phyloP scores from a whole-genome alignment of 2,888 invertebrate species.

The Mylabris sibirica region DNA sequence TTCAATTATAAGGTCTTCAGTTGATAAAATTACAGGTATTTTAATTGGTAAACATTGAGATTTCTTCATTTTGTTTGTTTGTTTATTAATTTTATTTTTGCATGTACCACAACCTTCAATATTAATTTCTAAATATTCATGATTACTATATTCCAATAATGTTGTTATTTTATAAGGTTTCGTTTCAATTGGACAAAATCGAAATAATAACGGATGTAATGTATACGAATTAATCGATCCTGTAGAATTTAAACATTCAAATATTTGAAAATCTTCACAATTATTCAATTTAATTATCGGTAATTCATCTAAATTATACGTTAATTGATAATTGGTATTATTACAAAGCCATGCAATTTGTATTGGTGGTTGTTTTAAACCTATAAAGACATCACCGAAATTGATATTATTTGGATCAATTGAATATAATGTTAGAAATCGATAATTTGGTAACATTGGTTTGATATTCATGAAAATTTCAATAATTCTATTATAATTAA shows the following conservation, averaged over 20 bases:
- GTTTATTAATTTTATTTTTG: background rate
- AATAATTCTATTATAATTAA: constrained; percentile 55
- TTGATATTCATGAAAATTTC: constrained; percentile 51
- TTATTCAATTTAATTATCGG: constrained; percentile 49
- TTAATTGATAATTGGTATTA: constrained; percentile 48
- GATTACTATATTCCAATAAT: background rate
- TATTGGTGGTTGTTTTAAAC: constrained; percentile 49
- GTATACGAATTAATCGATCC: constrained; percentile 49
- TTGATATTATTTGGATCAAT: constrained; percentile 35
- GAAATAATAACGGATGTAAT: constrained; percentile 54
- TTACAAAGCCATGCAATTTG: constrained; percentile 61
- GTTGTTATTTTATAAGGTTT: constrained; percentile 52
- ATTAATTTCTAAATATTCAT: background rate
- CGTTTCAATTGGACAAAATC: constrained; percentile 58
- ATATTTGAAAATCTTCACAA: constrained; percentile 50
- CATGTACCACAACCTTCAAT: background rate
- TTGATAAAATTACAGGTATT: constrained; percentile 50
- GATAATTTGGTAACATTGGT: constrained; percentile 35
- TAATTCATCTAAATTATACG: constrained; percentile 48
- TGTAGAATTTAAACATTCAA: constrained; percentile 55
- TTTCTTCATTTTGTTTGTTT: background rate
- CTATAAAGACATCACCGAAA: constrained; percentile 51
- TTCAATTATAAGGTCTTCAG: constrained; percentile 53
- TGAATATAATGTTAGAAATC: constrained; percentile 42
- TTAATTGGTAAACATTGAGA: constrained; percentile 17